A percentile compares a stretch with the other conserved stretches of the same genome.
Conservation (phyloP, 1,140 invertebrate genomes). For the Oppia nitens region DNA sequence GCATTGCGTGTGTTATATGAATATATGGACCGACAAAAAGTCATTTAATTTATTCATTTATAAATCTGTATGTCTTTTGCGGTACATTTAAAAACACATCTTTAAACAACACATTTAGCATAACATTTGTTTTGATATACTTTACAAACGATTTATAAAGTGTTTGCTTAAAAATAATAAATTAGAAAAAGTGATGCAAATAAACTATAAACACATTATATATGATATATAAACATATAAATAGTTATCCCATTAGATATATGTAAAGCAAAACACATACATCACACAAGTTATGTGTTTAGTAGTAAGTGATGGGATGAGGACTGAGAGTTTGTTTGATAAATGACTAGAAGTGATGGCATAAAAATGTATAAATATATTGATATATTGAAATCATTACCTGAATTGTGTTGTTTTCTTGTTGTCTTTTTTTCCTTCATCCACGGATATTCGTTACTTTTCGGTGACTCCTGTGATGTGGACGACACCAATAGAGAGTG, state of each 20-base stretch:
- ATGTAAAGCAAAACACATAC: background rate
- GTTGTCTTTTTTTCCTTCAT: slow-evolving; percentile 95
- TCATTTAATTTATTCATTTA: background rate
- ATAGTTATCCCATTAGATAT: background rate
- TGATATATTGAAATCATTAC: background rate
- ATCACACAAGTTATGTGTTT: too few relatives aligned
- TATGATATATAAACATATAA: background rate
- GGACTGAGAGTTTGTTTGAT: too few relatives aligned
- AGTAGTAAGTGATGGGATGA: too few relatives aligned
- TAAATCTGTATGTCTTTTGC: background rate
- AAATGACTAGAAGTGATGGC: too few relatives aligned
- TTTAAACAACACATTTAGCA: too few relatives aligned
- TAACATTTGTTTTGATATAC: background rate
- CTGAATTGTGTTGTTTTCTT: slow-evolving; percentile 47
- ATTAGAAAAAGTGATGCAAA: too few relatives aligned
- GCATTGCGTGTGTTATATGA: background rate
- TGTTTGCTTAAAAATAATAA: background rate
- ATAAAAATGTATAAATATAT: too few relatives aligned
- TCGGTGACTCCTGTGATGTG: slow-evolving; percentile 51
- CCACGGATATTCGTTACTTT: slow-evolving; percentile 63
- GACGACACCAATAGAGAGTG: slow-evolving; percentile 1
- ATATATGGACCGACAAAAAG: background rate
- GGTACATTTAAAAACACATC: background rate
- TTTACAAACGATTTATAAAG: background rate
- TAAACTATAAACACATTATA: background rate